Conservation (phyloP, 2,113 vertebrate genomes). For the Fukomys damarensis region DNA sequence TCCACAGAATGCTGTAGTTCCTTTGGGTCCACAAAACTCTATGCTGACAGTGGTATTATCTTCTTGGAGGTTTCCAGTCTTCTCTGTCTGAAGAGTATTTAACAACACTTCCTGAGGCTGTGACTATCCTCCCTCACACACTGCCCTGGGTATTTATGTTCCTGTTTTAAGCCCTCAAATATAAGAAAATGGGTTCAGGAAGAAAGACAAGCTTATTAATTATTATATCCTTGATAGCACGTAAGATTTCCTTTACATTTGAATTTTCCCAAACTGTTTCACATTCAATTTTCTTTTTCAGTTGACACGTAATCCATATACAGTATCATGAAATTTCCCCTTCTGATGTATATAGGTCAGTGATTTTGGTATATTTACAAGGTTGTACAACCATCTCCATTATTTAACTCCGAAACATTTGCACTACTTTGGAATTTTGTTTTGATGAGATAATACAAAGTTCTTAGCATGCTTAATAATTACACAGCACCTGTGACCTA, state of each 20-base stretch:
- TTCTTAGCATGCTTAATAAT: background rate
- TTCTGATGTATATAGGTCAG: background rate
- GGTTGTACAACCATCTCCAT: background rate
- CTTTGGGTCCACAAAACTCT: background rate
- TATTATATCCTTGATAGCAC: background rate
- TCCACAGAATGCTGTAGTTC: background rate
- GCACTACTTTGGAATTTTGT: background rate
- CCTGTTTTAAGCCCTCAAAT: background rate
- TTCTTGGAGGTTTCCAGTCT: background rate
- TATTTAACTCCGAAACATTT: slow-evolving; percentile 43
- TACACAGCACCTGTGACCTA: background rate
- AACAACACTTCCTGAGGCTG: background rate
- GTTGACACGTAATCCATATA: background rate
- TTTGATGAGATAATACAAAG: background rate
- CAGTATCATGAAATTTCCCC: background rate
- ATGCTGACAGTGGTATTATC: background rate
- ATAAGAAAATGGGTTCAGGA: background rate
- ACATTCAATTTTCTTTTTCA: background rate
- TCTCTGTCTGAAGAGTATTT: background rate
- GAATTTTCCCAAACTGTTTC: background rate
- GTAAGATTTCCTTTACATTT: background rate
- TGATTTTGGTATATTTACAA: background rate
- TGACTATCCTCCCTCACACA: background rate
- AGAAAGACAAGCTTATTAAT: background rate
- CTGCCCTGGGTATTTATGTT: background rate